These are phyloP conservation scores for Archocentrus centrarchus DNA, from an alignment of 2,113 vertebrate genomes.

Conservation along the genomic window DNA sequence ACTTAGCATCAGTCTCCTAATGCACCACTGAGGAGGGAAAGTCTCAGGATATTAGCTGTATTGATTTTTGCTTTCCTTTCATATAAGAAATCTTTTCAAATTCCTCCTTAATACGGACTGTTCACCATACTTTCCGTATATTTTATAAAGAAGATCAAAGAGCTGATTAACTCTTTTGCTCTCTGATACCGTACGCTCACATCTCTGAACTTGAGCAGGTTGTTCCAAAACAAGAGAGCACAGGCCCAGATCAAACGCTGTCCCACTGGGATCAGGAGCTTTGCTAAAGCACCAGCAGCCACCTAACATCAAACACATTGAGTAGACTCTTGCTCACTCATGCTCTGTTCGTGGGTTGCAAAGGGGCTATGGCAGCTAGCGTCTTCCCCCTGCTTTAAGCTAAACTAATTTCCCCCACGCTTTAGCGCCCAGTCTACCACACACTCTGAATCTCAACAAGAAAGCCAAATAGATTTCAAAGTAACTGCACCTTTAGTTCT, in stretches of 20 bases:
- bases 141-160: constrained; percentile 69
- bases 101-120: constrained; percentile 43
- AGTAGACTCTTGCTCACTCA: constrained; percentile 36
- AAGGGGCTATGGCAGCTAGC: constrained; percentile 12
- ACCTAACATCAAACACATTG: constrained; percentile 74
- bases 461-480: background rate
- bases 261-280: constrained; percentile 72
- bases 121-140: constrained; percentile 44
- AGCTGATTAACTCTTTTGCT: constrained; percentile 74
- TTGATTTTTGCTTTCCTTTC: constrained; percentile 48
- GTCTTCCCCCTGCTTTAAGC: background rate
- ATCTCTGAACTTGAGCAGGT: constrained; percentile 72
- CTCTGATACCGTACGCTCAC: constrained; percentile 47
- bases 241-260: constrained; percentile 75
- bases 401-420: background rate
- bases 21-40: constrained; percentile 28
- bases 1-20: constrained; percentile 10
- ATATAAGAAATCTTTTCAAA: constrained; percentile 45
- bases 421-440: background rate
- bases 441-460: background rate
- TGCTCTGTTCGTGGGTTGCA: constrained; percentile 27
- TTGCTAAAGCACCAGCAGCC: constrained; percentile 64
- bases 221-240: constrained; percentile 69
- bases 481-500: background rate
- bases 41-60: constrained; percentile 49